These are phyloP conservation scores for Chironomus striatipennis DNA, from an alignment of 1,140 invertebrate species.

Conservation along the genomic window DNA sequence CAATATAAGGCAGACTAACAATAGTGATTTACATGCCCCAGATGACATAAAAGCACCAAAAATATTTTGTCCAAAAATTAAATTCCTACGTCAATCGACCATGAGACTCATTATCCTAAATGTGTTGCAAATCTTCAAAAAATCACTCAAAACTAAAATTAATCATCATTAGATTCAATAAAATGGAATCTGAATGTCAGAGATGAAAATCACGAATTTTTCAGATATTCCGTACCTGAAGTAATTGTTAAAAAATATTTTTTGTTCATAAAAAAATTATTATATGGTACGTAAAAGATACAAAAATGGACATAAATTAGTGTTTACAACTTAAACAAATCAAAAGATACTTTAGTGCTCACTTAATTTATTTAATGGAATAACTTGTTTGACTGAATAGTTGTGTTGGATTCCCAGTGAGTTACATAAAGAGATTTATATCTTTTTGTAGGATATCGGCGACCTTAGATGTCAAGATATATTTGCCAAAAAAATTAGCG, in stretches of 20 bases:
- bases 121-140: neutral
- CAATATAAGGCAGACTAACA: no score
- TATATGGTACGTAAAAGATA: neutral
- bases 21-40: no score
- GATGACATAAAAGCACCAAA: no score
- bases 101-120: slow-evolving; percentile 14
- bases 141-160: slow-evolving; percentile 1
- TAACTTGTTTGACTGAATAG: neutral
- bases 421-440: no score
- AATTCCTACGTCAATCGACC: neutral
- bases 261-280: neutral
- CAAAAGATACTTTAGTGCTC: neutral
- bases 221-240: neutral
- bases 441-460: no score
- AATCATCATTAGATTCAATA: slow-evolving; percentile 11
- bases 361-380: slow-evolving; percentile 9
- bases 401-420: no score
- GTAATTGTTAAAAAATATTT: slow-evolving; percentile 6
- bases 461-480: no score
- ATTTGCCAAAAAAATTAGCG: no score
- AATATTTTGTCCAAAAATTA: no score
- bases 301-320: neutral
- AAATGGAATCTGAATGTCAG: neutral
- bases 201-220: neutral
- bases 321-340: slow-evolving; percentile 1